Conservation (phyloP, 2,113 vertebrate genomes). For the Nothocercus julius region DNA sequence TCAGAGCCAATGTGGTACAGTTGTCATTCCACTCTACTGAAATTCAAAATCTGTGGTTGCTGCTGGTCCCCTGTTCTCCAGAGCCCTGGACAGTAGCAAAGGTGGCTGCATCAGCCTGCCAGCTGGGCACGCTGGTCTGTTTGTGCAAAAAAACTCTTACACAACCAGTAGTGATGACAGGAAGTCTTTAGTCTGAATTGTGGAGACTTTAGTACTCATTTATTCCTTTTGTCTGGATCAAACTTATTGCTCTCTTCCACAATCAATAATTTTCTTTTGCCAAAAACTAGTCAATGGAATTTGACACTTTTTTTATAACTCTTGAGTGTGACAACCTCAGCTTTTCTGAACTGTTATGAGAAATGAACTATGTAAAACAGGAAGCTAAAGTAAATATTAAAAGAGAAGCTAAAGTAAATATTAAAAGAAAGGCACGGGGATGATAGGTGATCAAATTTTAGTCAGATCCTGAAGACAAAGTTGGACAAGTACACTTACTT, state of each 20-base stretch:
- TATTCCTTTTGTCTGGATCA: background rate
- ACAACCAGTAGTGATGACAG: background rate
- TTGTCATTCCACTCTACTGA: background rate
- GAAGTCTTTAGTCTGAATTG: background rate
- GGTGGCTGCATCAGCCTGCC: background rate
- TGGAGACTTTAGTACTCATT: background rate
- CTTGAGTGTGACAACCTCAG: fast-evolving
- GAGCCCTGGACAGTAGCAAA: background rate
- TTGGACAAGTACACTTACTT: background rate
- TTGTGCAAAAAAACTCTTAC: background rate
- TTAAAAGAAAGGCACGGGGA: background rate
- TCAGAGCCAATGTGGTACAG: background rate
- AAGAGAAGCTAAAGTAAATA: background rate
- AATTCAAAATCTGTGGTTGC: background rate
- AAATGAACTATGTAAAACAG: background rate
- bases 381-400: background rate
- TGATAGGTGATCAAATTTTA: background rate
- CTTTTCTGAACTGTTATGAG: background rate
- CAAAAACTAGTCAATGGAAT: background rate
- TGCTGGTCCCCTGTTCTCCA: background rate
- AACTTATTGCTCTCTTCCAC: background rate
- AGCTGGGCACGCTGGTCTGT: background rate
- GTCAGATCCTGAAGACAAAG: background rate
- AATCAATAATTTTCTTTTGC: fast-evolving
- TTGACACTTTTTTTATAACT: fast-evolving